Evolutionary conservation across 2,888 invertebrate genomes (phyloP).

Genomic region (Geophilus truncorum): DNA sequence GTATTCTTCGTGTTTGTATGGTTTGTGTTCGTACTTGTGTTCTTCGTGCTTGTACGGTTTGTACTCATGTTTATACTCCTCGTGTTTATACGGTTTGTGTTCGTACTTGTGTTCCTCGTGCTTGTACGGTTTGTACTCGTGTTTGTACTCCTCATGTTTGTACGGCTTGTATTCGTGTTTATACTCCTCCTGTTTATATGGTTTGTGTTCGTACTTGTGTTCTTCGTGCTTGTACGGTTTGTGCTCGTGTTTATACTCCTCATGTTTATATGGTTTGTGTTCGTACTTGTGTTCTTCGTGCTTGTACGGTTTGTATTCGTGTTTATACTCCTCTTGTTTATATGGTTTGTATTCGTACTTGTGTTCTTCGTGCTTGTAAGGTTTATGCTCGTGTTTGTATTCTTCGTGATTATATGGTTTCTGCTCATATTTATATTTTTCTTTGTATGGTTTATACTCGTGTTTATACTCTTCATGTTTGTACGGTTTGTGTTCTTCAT

Average conservation of each 20-base stretch:
- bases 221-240: neutral
- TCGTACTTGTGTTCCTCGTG: neutral
- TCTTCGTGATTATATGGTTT: constrained; percentile 14
- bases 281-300: neutral
- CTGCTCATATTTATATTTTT: constrained; percentile 1
- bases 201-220: neutral
- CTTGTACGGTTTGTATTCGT: neutral
- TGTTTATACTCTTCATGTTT: neutral
- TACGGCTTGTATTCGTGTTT: neutral
- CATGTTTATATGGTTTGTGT: neutral
- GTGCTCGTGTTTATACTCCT: neutral
- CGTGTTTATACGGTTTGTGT: neutral
- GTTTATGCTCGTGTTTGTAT: neutral
- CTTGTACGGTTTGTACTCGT: neutral
- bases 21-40: neutral
- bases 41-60: neutral
- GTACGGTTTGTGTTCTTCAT: constrained; percentile 14
- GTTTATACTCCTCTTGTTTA: neutral
- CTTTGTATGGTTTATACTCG: constrained; percentile 28
- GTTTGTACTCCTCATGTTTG: neutral
- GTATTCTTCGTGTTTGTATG: neutral
- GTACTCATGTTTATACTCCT: neutral
- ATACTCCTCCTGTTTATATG: neutral
- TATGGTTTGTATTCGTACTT: neutral
- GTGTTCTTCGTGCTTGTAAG: neutral